phyloP scores from a whole-genome alignment of 2,113 vertebrate species.

The Nanger granti region DNA sequence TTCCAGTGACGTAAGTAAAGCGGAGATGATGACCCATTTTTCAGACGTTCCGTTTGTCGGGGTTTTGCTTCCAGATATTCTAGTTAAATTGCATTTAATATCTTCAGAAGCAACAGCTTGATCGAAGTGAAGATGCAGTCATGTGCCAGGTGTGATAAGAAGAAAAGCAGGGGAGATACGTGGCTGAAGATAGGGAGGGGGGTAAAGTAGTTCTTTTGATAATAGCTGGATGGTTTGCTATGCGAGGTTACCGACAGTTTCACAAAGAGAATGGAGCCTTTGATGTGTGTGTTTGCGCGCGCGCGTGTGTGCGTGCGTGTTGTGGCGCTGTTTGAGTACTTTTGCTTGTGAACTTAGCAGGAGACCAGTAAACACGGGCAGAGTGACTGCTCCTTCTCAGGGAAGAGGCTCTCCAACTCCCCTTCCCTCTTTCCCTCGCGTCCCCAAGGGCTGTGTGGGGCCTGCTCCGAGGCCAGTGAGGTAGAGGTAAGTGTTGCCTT shows the following conservation, averaged over 20 bases:
- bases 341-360: constrained; percentile 12
- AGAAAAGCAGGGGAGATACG: background rate
- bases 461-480: background rate
- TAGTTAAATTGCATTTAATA: constrained; percentile 30
- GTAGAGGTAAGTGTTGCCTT: background rate
- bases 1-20: background rate
- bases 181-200: background rate
- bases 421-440: background rate
- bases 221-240: background rate
- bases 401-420: background rate
- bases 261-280: background rate
- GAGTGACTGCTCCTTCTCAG: background rate
- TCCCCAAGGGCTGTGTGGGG: background rate
- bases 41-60: background rate
- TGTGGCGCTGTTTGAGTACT: background rate
- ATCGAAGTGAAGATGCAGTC: background rate
- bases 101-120: constrained; percentile 19
- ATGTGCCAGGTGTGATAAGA: background rate
- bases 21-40: background rate
- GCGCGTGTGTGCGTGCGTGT: fast-evolving
- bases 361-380: background rate
- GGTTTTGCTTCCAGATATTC: constrained; percentile 9
- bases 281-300: background rate
- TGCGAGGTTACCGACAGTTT: background rate
- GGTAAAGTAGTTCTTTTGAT: background rate